Conservation (phyloP, 2,888 invertebrate genomes). For the Miltochrista miniata region DNA sequence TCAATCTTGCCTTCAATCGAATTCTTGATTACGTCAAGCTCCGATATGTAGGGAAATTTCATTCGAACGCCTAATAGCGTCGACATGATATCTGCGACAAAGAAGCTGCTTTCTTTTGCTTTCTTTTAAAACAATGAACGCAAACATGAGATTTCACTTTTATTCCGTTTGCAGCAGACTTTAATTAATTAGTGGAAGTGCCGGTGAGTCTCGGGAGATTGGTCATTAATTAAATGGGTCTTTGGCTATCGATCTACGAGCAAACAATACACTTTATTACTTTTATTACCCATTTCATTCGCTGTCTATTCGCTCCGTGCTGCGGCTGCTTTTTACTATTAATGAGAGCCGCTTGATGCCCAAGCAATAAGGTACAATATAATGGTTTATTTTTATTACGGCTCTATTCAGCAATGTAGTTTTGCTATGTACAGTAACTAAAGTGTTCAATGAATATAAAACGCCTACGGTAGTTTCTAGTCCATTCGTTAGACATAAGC, state of each 20-base stretch:
- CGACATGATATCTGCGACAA: slow-evolving; percentile 27
- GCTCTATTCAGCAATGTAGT: too few species aligned
- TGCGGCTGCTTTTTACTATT: slow-evolving; percentile 56
- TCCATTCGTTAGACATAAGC: too few species aligned
- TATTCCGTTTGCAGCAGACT: slow-evolving; percentile 64
- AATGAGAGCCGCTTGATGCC: slow-evolving; percentile 43
- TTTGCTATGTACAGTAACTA: too few species aligned
- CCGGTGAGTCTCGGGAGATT: slow-evolving; percentile 78
- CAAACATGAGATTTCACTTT: slow-evolving; percentile 61
- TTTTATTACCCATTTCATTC: slow-evolving; percentile 72
- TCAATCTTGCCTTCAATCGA: slow-evolving; percentile 60
- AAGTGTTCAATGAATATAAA: too few species aligned
- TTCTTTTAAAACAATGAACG: slow-evolving; percentile 53
- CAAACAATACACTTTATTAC: slow-evolving; percentile 78
- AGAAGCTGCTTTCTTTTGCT: slow-evolving; percentile 27
- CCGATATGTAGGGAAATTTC: slow-evolving; percentile 46
- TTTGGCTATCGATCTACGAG: slow-evolving; percentile 73
- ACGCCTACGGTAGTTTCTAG: too few species aligned
- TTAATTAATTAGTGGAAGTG: slow-evolving; percentile 80
- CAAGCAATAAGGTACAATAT: slow-evolving; percentile 31
- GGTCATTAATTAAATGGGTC: slow-evolving; percentile 79
- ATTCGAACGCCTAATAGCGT: slow-evolving; percentile 34
- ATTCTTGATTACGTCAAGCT: slow-evolving; percentile 58
- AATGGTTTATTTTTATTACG: too few species aligned
- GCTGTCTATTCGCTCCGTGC: slow-evolving; percentile 49